Conservation (phyloP, 2,888 invertebrate species). For the Athalia cordata region DNA sequence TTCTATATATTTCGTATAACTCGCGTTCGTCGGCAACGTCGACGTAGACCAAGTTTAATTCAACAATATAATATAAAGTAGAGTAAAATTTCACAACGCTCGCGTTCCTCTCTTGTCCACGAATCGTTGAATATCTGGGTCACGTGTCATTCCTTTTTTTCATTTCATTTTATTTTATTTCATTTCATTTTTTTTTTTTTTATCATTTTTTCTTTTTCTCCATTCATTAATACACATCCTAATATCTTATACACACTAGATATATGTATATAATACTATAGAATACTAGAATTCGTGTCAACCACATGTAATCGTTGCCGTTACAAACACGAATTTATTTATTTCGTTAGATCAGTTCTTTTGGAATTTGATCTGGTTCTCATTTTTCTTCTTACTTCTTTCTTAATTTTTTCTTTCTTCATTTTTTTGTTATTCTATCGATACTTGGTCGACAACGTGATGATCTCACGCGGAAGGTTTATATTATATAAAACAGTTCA, state of each 20-base stretch:
- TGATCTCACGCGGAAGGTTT: no score
- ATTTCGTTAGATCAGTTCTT: no score
- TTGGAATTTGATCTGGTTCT: no score
- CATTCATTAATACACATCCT: background rate
- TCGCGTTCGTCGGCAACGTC: background rate
- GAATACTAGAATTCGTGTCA: background rate
- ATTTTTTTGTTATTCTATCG: background rate
- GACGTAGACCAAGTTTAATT: slow-evolving; percentile 25
- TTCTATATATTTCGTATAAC: background rate
- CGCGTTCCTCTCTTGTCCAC: slow-evolving; percentile 12
- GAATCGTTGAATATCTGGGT: slow-evolving; percentile 32
- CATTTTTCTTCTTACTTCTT: background rate
- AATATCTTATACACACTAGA: no score
- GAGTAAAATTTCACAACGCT: slow-evolving; percentile 36
- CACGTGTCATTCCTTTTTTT: slow-evolving; percentile 13
- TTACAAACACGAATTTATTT: no score
- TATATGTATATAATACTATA: no score
- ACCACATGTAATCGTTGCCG: no score
- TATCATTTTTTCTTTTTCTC: background rate
- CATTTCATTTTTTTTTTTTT: background rate
- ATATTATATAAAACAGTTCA: no score
- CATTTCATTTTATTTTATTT: slow-evolving; percentile 1
- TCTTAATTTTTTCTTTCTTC: background rate
- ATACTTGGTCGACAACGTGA: background rate
- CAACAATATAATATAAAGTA: slow-evolving; percentile 18